These are phyloP conservation scores for Rhinogobius similis DNA, from an alignment of 2,113 vertebrate species.

Conservation along the genomic window DNA sequence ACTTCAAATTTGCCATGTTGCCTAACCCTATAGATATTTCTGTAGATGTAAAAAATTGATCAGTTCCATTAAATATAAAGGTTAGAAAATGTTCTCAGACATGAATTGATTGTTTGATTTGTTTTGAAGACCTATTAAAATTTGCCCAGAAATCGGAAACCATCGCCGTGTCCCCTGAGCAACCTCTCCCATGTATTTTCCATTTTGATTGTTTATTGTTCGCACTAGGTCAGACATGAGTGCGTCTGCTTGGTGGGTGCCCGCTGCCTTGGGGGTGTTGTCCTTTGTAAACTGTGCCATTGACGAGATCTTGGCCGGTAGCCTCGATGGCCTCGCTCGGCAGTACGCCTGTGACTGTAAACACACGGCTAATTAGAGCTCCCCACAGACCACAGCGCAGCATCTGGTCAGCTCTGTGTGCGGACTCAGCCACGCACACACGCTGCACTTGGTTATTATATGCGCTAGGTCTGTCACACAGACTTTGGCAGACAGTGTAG, in stretches of 20 bases:
- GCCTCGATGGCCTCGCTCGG: slow-evolving; percentile 39
- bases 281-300: slow-evolving; percentile 39
- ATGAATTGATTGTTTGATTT: no score
- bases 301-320: slow-evolving; percentile 43
- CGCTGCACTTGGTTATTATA: no score
- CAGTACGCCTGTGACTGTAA: slow-evolving; percentile 62
- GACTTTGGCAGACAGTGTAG: no score
- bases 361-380: slow-evolving; percentile 62
- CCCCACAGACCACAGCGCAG: slow-evolving; percentile 54
- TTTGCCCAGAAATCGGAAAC: not conserved
- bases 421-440: not conserved
- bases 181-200: slow-evolving; percentile 6
- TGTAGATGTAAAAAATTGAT: not conserved
- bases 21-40: not conserved
- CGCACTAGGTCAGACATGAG: slow-evolving; percentile 27
- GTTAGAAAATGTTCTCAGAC: no score
- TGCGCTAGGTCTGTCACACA: no score
- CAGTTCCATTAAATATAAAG: no score
- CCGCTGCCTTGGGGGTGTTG: slow-evolving; percentile 48
- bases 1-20: not conserved
- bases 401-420: slow-evolving; percentile 57
- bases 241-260: slow-evolving; percentile 9
- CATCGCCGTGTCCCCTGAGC: not conserved
- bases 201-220: slow-evolving; percentile 19
- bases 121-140: no score